These are phyloP conservation scores for Dryadula phaetusa DNA, from an alignment of 2,888 invertebrate species.

Conservation along the genomic window DNA sequence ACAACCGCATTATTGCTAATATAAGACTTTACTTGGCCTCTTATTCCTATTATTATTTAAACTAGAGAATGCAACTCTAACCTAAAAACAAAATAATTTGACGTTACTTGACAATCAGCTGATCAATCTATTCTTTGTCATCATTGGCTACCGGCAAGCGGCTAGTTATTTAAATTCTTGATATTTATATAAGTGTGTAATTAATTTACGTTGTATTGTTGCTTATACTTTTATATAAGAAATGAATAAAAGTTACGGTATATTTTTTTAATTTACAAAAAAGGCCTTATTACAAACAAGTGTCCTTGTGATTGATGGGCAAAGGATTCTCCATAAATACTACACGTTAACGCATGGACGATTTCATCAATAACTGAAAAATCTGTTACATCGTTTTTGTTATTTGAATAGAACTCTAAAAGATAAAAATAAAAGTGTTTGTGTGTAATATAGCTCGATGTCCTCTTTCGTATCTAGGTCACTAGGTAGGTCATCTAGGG, in stretches of 20 bases:
- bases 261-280: no score
- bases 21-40: no score
- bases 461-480: background rate
- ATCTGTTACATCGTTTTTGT: no score
- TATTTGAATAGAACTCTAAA: background rate
- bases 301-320: no score
- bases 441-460: background rate
- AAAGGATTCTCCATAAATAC: background rate
- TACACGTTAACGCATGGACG: background rate
- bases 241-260: no score
- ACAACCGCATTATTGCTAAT: conserved; percentile 57
- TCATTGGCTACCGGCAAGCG: conserved; percentile 1
- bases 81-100: conserved; percentile 20
- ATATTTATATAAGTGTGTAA: background rate
- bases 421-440: no score
- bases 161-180: background rate
- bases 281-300: no score
- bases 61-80: conserved; percentile 12
- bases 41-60: background rate
- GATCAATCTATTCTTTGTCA: background rate
- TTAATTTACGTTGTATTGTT: no score
- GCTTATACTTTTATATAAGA: background rate
- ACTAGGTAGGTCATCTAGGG: conserved; percentile 7
- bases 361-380: background rate
- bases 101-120: conserved; percentile 29